Base-by-base conservation (phyloP, 2,888 invertebrate genomes). In the Thymelicus lineola region DNA sequence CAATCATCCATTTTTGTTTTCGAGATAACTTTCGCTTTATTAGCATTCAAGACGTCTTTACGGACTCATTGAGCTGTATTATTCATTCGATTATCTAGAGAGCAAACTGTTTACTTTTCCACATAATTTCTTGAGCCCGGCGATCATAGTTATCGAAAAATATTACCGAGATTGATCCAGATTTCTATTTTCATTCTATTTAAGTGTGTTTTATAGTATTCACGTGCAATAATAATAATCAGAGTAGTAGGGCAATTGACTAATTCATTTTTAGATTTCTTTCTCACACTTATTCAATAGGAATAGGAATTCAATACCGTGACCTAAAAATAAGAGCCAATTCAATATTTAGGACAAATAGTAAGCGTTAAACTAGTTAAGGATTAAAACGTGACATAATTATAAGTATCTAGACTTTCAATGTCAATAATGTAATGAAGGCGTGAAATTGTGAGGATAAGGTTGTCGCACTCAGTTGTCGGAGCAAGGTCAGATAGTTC, bases 371-470 rank as follows among this genome's bases (percentile, higher is more conserved):
- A 62, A 38, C 38, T 69, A 63, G 62, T 69, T 63, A 50, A 28
- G 50, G 63, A 69, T 62, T 68, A 66, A 55, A 69, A 75, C 77
- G 75, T 75, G 74, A 74, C 64, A 66, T 67, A 70, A 75, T 77
- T 71, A 69, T 15, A 65, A 69, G 12, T 35, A 45, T 70, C 46
- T 72, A 28, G 63, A 63, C 70, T 60, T 73, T 75, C 74, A 76
- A 75, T 75, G 75, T 74, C 72, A 75, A 73, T 69, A 72, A 66
- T 63, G 68, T 66, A 75, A 73, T 66, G 72, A 75, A 68, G 50
- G 69, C 78, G 72, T 78, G 78, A 77, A 80, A 79, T 79, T 79
- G 80, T 77, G 77, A 77, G 74, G 72, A 74, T 73, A 74, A 76
- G 75, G 75, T 75, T 76, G 75, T 75, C 76, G 74, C 70, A 66